Conservation (phyloP, 2,113 vertebrate species). For the Nycticorax nycticorax region DNA sequence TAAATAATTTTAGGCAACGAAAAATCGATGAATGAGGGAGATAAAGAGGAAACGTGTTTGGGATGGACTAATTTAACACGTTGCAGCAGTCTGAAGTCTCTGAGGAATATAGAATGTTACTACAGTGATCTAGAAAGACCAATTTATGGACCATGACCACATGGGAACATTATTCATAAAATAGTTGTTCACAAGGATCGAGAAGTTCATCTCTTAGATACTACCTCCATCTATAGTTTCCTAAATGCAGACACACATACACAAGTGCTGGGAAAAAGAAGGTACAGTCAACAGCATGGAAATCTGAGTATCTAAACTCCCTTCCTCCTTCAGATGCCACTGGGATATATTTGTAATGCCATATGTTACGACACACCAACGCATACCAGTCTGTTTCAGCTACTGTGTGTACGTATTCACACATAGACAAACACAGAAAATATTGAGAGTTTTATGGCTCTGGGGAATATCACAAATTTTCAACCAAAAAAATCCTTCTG, state of each 20-base stretch:
- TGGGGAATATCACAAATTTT: neutral
- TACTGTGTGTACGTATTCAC: neutral
- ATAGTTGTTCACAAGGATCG: neutral
- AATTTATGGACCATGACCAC: neutral
- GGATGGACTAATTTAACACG: neutral
- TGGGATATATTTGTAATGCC: slow-evolving; percentile 28
- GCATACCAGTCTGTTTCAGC: neutral
- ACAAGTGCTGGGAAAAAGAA: neutral
- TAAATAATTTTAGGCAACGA: neutral
- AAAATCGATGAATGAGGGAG: neutral
- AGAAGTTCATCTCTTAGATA: neutral
- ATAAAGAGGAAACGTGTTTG: neutral
- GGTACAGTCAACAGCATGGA: neutral
- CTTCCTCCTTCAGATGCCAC: neutral
- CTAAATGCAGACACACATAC: neutral
- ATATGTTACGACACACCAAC: slow-evolving; percentile 5
- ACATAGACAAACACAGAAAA: slow-evolving; percentile 7
- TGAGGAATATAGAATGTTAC: neutral
- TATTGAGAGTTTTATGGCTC: neutral
- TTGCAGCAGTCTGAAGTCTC: neutral
- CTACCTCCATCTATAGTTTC: neutral
- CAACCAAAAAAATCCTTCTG: neutral
- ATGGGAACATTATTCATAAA: neutral
- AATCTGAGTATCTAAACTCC: slow-evolving; percentile 18
- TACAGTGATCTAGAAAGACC: neutral